Evolutionary conservation across 2,888 invertebrate genomes (phyloP), one percentile per base, ranked within the genome.

Genomic region (Agonopterix heracliana): DNA sequence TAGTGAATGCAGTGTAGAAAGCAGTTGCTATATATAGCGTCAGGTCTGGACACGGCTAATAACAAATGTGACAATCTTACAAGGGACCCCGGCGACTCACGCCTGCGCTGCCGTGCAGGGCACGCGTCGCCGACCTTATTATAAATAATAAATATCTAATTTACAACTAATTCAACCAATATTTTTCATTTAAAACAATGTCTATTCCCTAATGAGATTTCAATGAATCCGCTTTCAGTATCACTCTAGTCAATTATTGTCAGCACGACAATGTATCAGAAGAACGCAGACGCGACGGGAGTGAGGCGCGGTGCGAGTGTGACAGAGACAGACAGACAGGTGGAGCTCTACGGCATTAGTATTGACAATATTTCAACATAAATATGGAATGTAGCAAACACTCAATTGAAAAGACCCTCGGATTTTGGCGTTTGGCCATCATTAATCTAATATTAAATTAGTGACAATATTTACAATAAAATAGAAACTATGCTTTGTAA

Each of bases 371-470:
- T 81, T 82, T 86, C 85, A 86, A 86, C 87, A 87, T 87, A 87
- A 87, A 87, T 86, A 88, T 88, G 87, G 87, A 87, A 88, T 88
- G 87, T 88, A 88, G 82, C 78, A 82, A 84, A 87, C 87, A 86
- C 86, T 86, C 87, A 82, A 83, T 83, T 78, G 81, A 81, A 81
- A 82, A 78, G 76, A 83, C 81, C 81, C 68, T 82, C 78, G 68
- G 82, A 77, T 78, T 77, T 68, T 71, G 81, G 81, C 82, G 64
- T 70, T 64, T 57, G 73, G 80, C 81, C 84, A 78, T 71, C 58
- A 72, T 79, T 80, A 80, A 74, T 78, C 84, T 86, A 83, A 81
- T 74, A 82, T 81, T 82, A 82, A 83, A 85, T 82, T 74, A 85
- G 78, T 81, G 74, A 79, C 76, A 81, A 80, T 85, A 88, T 87